Base-by-base conservation (phyloP, 2,113 vertebrate genomes). In the Agapornis roseicollis region DNA sequence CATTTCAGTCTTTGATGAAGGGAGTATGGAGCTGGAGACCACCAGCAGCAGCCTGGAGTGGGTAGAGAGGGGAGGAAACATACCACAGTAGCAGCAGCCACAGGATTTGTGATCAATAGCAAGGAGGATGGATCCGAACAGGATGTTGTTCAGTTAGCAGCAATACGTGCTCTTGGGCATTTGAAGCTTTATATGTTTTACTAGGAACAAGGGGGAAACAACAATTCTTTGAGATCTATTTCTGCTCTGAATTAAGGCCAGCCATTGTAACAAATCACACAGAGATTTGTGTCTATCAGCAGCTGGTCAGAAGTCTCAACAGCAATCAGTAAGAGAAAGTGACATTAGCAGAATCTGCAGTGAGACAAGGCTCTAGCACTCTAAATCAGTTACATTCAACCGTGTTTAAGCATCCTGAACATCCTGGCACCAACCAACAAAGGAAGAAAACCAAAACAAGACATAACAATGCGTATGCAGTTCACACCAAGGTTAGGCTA, bases 191-290 rank as follows among this genome's bases (percentile, higher is more conserved):
- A 49, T 13, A 29, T 2, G 1, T 55, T 88, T 83, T 29, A 13
- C 72, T 52, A 50, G 80, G 64, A 96, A 83, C 80, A 60, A 86
- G 82, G 79, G 71, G 68, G 80, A 94, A 94, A 60, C 77, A 81
- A 82, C 71, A 69, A 47, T 68, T 49, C 83, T 80, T 74, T 70
- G 80, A 89, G 83, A 92, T 52, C 66, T 56, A 55, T 81, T 90
- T 79, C 93, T 97, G 90, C 92, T 93, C 88, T 92, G 90, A 94
- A 96, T 97, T 95, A 96, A 90, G 85, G 29, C 77, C 92, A 93
- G 55, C 82, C 94, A 82, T 94, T 92, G 93, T 63, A 89, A 96
- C 84, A 97, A 96, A 96, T 91, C 95, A 95, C 18, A 35, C 61
- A 33, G 76, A 90, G 78, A 94, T 89, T 66, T 89, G 91, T 79